A percentile compares a stretch with the other conserved stretches of the same genome.
Conservation (phyloP, 1,140 invertebrate genomes). For the Panagrolaimus sp. region DNA sequence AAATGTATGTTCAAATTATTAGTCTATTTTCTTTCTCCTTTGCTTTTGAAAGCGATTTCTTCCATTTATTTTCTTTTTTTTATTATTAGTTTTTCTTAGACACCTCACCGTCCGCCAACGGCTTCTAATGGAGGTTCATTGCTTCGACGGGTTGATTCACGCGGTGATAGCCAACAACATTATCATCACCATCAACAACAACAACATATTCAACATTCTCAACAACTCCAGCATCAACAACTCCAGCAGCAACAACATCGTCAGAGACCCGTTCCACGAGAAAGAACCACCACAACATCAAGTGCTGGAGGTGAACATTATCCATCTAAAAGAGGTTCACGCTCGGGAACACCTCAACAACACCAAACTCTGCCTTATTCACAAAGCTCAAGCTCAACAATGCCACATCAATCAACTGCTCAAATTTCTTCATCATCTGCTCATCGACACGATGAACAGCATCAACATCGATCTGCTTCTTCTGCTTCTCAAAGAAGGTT, state of each 20-base stretch:
- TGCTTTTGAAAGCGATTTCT: background rate
- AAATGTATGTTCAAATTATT: slow-evolving; percentile 1
- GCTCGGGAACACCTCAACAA: background rate
- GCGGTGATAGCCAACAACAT: background rate
- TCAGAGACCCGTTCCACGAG: slow-evolving; percentile 14
- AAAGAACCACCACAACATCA: background rate
- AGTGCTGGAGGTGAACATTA: background rate
- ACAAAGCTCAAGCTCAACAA: background rate
- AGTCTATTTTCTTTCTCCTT: background rate
- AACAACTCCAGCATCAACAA: no score
- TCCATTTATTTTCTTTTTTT: background rate
- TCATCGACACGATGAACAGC: no score
- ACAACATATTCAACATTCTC: background rate
- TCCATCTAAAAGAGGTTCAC: background rate
- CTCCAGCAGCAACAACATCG: background rate
- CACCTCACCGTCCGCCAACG: background rate
- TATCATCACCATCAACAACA: slow-evolving; percentile 3
- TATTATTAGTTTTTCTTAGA: slow-evolving; percentile 13
- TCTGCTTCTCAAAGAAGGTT: slow-evolving; percentile 33
- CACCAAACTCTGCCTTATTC: background rate
- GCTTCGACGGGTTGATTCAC: slow-evolving; percentile 1
- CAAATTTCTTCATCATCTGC: no score
- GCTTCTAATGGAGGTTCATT: background rate
- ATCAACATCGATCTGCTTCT: slow-evolving; percentile 18
- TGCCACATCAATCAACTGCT: slow-evolving; percentile 13